phyloP scores from a whole-genome alignment of 2,797 vertebrate genomes.

The Sebastes nivosus region DNA sequence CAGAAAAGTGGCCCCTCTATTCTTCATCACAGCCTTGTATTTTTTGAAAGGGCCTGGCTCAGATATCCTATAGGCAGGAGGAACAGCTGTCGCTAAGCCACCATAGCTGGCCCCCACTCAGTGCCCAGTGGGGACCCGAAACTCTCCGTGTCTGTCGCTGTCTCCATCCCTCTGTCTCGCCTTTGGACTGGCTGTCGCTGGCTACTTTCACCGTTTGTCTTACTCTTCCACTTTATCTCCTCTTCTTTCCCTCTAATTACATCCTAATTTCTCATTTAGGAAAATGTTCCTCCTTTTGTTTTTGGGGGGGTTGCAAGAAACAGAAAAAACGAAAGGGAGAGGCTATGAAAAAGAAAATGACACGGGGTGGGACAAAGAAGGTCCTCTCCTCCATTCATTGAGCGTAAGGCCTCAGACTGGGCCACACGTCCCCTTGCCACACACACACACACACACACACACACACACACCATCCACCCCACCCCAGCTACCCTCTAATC shows the following conservation, averaged over 20 bases:
- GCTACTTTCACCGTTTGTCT: constrained; percentile 46
- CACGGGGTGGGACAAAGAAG: constrained; percentile 49
- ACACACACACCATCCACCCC: constrained; percentile 27
- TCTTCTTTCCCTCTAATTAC: constrained; percentile 29
- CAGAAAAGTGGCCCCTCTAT: constrained; percentile 63
- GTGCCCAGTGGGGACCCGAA: constrained; percentile 72
- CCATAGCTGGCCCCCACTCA: constrained; percentile 64
- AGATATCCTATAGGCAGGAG: constrained; percentile 87
- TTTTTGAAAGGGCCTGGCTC: constrained; percentile 90
- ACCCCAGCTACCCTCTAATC: constrained; percentile 75
- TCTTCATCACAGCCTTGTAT: constrained; percentile 86
- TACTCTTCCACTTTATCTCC: background rate
- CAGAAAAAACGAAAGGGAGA: constrained; percentile 1
- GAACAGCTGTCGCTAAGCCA: constrained; percentile 91
- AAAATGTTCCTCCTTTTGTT: constrained; percentile 7
- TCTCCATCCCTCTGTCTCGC: constrained; percentile 61
- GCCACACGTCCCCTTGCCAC: constrained; percentile 81
- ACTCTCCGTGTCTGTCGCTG: constrained; percentile 54
- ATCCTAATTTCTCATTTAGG: constrained; percentile 27
- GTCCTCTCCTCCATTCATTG: constrained; percentile 57
- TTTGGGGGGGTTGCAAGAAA: constrained; percentile 8
- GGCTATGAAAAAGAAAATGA: constrained; percentile 42
- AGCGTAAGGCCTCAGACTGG: constrained; percentile 46
- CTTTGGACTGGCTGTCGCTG: constrained; percentile 34
- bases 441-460: constrained; percentile 39